Evolutionary conservation across 2,797 vertebrate genomes (phyloP).

Genomic region (Peromyscus eremicus): DNA sequence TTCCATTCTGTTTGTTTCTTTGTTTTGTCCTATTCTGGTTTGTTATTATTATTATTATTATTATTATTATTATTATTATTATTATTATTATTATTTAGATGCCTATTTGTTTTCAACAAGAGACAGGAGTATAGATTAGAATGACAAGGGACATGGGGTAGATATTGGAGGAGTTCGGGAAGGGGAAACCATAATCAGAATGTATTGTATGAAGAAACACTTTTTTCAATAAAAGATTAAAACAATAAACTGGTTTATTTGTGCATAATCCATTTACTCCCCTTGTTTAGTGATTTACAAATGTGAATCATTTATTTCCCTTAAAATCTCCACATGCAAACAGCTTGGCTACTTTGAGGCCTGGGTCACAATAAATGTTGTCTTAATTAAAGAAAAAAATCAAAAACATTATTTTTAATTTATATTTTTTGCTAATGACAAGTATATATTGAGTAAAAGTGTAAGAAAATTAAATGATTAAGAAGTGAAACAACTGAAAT

Average conservation of each 20-base stretch:
- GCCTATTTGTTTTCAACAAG: not conserved
- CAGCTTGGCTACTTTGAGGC: not conserved
- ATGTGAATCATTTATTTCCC: not conserved
- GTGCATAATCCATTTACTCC: slow-evolving; percentile 22
- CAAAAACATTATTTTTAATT: not conserved
- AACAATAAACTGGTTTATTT: not conserved
- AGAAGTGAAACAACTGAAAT: slow-evolving; percentile 77
- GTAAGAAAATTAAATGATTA: slow-evolving; percentile 66
- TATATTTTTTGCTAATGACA: not conserved
- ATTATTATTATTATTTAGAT: not conserved
- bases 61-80: no score
- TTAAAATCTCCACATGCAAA: not conserved
- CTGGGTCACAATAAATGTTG: not conserved
- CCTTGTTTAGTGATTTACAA: not conserved
- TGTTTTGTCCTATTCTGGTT: not conserved
- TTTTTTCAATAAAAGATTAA: not conserved
- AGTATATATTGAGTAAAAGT: slow-evolving; percentile 46
- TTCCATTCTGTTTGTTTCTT: not conserved
- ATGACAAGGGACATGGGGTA: fast-evolving
- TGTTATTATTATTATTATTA: no score
- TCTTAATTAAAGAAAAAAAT: not conserved
- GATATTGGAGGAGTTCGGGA: no score
- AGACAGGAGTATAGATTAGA: not conserved
- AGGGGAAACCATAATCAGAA: not conserved
- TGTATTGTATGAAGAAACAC: not conserved